Conservation (phyloP, 1,140 invertebrate genomes). For the Orius insidiosus region DNA sequence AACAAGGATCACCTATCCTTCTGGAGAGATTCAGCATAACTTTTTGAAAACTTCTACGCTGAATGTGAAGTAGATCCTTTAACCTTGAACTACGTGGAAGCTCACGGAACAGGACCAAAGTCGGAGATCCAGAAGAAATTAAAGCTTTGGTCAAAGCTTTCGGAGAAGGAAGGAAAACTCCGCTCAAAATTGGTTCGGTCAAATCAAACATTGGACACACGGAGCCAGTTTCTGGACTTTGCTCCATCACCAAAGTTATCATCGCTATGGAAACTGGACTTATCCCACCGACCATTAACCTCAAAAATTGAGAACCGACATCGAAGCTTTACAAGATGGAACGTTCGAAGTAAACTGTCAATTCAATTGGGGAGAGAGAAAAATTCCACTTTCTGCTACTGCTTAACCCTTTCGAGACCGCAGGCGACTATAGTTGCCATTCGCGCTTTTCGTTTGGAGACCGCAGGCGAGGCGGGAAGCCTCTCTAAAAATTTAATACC, state of each 20-base stretch:
- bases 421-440: no score
- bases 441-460: no score
- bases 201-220: constrained; percentile 90
- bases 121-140: constrained; percentile 77
- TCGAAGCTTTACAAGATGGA: constrained; percentile 45
- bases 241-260: constrained; percentile 59
- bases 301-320: constrained; percentile 40
- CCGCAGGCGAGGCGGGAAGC: no score
- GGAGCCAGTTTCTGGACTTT: constrained; percentile 75
- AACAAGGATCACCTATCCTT: constrained; percentile 80
- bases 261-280: constrained; percentile 48
- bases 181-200: constrained; percentile 70
- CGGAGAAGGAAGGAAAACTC: constrained; percentile 42
- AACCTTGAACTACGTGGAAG: constrained; percentile 65
- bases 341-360: no score
- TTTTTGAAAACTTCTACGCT: constrained; percentile 72
- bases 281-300: constrained; percentile 59
- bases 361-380: no score
- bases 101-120: constrained; percentile 74
- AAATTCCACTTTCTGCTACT: no score
- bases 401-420: no score
- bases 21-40: constrained; percentile 57
- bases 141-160: constrained; percentile 67
- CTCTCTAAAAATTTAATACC: no score
- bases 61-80: constrained; percentile 59